Evolutionary conservation across 1,140 invertebrate species (phyloP).

Genomic region (Phortica variegata): DNA sequence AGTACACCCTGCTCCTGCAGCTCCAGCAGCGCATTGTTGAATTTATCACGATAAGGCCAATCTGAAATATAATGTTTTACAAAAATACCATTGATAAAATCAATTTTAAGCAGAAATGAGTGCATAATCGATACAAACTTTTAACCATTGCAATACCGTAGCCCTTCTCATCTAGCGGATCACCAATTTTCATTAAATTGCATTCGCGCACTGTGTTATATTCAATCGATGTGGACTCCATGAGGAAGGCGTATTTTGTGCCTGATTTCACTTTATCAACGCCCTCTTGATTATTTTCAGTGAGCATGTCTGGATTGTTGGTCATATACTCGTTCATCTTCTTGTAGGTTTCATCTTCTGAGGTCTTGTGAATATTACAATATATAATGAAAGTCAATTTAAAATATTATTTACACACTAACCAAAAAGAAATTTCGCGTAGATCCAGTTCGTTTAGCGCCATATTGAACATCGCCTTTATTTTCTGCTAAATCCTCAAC

Average conservation of each 20-base stretch:
- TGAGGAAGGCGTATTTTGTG: conserved; percentile 79
- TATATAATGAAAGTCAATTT: neutral
- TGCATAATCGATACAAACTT: conserved; percentile 60
- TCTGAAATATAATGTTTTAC: conserved; percentile 57
- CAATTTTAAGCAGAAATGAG: too few species aligned
- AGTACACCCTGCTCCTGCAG: conserved; percentile 80
- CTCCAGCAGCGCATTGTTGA: conserved; percentile 75
- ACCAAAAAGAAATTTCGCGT: conserved; percentile 85
- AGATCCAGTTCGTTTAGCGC: conserved; percentile 79
- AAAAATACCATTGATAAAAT: neutral
- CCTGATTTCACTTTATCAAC: conserved; percentile 62
- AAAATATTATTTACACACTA: conserved; percentile 1
- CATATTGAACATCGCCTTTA: conserved; percentile 78
- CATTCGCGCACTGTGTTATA: conserved; percentile 81
- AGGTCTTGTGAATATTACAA: conserved; percentile 59
- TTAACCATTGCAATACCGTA: conserved; percentile 87
- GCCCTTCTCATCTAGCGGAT: conserved; percentile 79
- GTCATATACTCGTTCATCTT: conserved; percentile 83
- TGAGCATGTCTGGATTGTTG: conserved; percentile 67
- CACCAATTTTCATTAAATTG: conserved; percentile 76
- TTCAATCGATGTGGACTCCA: conserved; percentile 87
- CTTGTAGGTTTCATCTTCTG: conserved; percentile 72
- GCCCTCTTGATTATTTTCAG: conserved; percentile 71
- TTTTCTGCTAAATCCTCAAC: conserved; percentile 80
- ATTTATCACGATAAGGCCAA: conserved; percentile 70